A percentile compares a stretch with the other conserved stretches of the same genome.
phyloP scores from a whole-genome alignment of 2,888 invertebrate species.

The Loripinus fragilis region DNA sequence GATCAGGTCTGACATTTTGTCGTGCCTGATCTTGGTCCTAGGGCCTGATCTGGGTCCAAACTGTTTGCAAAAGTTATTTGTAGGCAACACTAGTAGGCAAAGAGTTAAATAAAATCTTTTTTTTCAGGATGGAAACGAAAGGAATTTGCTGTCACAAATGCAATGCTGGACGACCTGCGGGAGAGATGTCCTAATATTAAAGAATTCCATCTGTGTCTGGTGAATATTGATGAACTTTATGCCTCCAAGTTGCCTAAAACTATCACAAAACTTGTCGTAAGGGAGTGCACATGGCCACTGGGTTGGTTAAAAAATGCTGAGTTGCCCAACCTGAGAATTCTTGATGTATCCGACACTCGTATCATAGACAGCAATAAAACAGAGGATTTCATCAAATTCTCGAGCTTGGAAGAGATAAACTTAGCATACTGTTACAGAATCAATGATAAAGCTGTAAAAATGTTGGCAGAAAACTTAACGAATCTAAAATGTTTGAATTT shows the following conservation, averaged over 20 bases:
- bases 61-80: too few species aligned
- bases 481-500: slow-evolving; percentile 61
- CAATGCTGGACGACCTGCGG: slow-evolving; percentile 74
- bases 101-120: too few species aligned
- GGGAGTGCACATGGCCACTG: slow-evolving; percentile 64
- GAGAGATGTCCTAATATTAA: slow-evolving; percentile 74
- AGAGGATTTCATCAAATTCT: slow-evolving; percentile 59
- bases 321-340: slow-evolving; percentile 60
- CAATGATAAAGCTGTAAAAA: slow-evolving; percentile 56
- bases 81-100: too few species aligned
- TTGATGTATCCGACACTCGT: slow-evolving; percentile 62
- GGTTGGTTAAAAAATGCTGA: slow-evolving; percentile 67
- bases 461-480: slow-evolving; percentile 57
- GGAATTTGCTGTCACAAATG: slow-evolving; percentile 71
- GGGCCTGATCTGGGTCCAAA: too few species aligned
- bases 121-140: slow-evolving; percentile 62
- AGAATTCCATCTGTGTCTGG: slow-evolving; percentile 62
- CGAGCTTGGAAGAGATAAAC: slow-evolving; percentile 59
- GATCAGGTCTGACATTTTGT: too few species aligned
- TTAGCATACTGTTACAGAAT: slow-evolving; percentile 71
- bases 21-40: too few species aligned
- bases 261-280: slow-evolving; percentile 60
- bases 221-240: slow-evolving; percentile 65
- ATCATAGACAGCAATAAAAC: slow-evolving; percentile 68
- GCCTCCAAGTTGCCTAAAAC: slow-evolving; percentile 62